Percentiles rank a stretch among this genome's conserved stretches.
These are phyloP conservation scores for Cinara cedri DNA, from an alignment of 2,888 invertebrate genomes.

Conservation along the genomic window DNA sequence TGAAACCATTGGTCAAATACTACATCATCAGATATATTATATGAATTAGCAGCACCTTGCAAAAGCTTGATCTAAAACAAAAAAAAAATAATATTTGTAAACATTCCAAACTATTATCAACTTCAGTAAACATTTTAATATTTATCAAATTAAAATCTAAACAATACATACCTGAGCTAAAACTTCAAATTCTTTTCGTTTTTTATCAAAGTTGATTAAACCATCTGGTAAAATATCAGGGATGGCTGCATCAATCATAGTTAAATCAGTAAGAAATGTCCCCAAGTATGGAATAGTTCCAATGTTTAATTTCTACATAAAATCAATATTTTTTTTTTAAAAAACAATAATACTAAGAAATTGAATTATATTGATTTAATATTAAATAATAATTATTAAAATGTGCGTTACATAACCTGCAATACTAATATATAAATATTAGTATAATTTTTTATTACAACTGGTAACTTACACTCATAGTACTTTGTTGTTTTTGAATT, in stretches of 20 bases:
- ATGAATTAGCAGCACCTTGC: slow-evolving; percentile 96
- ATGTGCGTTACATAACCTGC: too few species aligned
- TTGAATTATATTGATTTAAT: not conserved
- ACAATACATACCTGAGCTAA: slow-evolving; percentile 72
- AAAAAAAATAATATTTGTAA: not conserved
- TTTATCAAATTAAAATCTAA: not conserved
- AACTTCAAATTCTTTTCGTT: slow-evolving; percentile 97
- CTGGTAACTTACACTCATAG: slow-evolving; percentile 64
- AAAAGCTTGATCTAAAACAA: slow-evolving; percentile 80
- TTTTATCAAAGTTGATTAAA: slow-evolving; percentile 97
- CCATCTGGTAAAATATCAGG: slow-evolving; percentile 80
- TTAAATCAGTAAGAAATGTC: slow-evolving; percentile 96
- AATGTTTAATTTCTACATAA: slow-evolving; percentile 74
- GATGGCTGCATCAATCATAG: slow-evolving; percentile 97
- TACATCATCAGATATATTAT: slow-evolving; percentile 83
- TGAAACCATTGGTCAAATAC: slow-evolving; percentile 96
- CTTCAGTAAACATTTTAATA: not conserved
- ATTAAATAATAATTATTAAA: not conserved
- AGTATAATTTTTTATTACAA: too few species aligned
- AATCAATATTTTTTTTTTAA: slow-evolving; percentile 23
- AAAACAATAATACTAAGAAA: not conserved
- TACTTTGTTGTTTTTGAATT: slow-evolving; percentile 75
- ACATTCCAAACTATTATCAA: slow-evolving; percentile 10
- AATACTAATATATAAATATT: too few species aligned
- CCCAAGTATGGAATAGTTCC: slow-evolving; percentile 98